These are phyloP conservation scores for Rhinopithecus roxellana DNA, from an alignment of 2,113 vertebrate species.

Conservation along the genomic window DNA sequence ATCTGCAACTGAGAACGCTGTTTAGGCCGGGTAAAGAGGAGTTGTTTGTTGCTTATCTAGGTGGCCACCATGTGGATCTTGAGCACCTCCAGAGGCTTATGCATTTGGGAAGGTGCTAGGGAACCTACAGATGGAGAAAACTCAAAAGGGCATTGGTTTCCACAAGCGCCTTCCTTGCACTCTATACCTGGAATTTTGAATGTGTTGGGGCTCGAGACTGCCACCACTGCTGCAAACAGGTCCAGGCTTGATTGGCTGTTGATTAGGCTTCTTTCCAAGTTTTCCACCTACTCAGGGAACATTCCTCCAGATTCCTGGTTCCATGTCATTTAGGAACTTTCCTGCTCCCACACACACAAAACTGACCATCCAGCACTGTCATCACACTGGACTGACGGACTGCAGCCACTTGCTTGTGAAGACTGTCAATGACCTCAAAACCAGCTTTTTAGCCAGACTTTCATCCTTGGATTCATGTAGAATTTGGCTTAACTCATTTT, in stretches of 20 bases:
- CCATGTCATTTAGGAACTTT: neutral
- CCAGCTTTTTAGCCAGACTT: neutral
- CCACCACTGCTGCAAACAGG: neutral
- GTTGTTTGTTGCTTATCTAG: neutral
- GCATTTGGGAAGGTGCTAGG: too few relatives aligned
- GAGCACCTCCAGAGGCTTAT: neutral
- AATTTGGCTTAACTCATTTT: neutral
- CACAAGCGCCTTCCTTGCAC: neutral
- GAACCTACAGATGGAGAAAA: neutral
- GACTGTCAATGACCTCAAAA: neutral
- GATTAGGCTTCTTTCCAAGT: neutral
- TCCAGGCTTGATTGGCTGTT: neutral
- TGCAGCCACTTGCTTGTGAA: neutral
- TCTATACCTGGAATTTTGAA: neutral
- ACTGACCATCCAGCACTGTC: neutral
- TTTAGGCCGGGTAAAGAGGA: neutral
- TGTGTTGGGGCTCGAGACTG: neutral
- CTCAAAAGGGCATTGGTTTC: neutral
- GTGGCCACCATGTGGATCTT: fast-evolving
- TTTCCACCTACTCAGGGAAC: neutral
- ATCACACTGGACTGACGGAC: neutral
- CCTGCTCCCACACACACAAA: neutral
- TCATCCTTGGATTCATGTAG: neutral
- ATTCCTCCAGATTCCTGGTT: neutral
- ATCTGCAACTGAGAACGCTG: neutral